Evolutionary conservation across 2,888 invertebrate genomes (phyloP).

Genomic region (Watsonalla binaria): DNA sequence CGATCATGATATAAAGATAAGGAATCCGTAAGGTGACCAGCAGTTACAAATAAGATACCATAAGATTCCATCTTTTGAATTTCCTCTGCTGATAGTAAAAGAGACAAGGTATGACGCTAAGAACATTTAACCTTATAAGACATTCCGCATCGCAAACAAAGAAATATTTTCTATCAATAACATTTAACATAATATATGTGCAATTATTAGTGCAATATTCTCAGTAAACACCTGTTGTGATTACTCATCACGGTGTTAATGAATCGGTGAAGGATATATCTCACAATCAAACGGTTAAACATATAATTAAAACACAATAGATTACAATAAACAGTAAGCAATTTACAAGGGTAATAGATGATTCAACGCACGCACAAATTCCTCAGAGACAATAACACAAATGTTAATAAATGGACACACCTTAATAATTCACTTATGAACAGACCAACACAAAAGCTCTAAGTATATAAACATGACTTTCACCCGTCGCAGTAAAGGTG

Average conservation of each 20-base stretch:
- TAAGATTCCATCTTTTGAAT: no score
- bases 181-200: conserved; percentile 7
- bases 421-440: no score
- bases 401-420: no score
- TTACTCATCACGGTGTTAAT: conserved; percentile 31
- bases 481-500: no score
- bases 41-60: no score
- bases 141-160: neutral
- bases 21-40: no score
- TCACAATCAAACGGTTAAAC: conserved; percentile 11
- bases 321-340: conserved; percentile 12
- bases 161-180: neutral
- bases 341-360: neutral
- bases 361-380: neutral
- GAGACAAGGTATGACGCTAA: neutral
- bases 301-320: conserved; percentile 12
- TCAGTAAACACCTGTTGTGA: conserved; percentile 36
- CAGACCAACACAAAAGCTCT: no score
- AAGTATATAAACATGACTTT: no score
- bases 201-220: conserved; percentile 14
- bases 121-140: neutral
- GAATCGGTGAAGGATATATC: conserved; percentile 18
- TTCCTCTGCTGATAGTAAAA: no score
- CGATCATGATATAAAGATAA: no score
- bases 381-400: no score